Base-by-base conservation (phyloP, 2,888 invertebrate species). In the Drosophila subquinaria region DNA sequence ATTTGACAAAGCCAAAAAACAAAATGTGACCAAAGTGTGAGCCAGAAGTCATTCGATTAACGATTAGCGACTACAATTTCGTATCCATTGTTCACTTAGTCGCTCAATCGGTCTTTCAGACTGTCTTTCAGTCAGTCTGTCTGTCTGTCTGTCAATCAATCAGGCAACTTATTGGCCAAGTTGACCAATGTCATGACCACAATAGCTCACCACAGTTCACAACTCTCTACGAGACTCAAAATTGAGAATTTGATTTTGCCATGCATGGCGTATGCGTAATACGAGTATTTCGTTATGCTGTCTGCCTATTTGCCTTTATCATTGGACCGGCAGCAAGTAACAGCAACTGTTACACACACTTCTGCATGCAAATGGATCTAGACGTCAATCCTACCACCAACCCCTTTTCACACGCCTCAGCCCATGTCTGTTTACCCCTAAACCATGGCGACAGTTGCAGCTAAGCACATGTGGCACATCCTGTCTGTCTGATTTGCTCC, bases 341-440 rank as follows among this genome's bases (percentile, higher is more conserved):
- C 61, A 52, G 35, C 61, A 67, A 62, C 69, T 73, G 51, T 65
- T 70, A 60, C 68, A 70, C 69, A 73, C 73, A 73, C 65, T 70
- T 64, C 65, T 52, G 59, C 76, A 86, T 80, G 73, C 78, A 86
- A 86, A 89, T 83, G 68, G 64, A 73, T 79, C 83, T 10, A 68
- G 62, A 68, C 72, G 55, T 71, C 66, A 68, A 59, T 62, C 35
- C 33, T 10, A 3, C 13, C 13, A 3, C 11, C 55, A 20, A 10
- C 42, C 10, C 52, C 50, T 48, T 35, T n/a, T 4, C 17, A 4
- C 27, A 1, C 23, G 23, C 6, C 27, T n/a, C 15, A 9, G 17
- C 30, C 36, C 20, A 20, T 11, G 3, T 13, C 40, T 50, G 27
- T n/a, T 36, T 42, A 10, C 17, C 47, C 57, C 33, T 13, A 23